phyloP scores from a whole-genome alignment of 2,113 vertebrate species.

The Naja naja region DNA sequence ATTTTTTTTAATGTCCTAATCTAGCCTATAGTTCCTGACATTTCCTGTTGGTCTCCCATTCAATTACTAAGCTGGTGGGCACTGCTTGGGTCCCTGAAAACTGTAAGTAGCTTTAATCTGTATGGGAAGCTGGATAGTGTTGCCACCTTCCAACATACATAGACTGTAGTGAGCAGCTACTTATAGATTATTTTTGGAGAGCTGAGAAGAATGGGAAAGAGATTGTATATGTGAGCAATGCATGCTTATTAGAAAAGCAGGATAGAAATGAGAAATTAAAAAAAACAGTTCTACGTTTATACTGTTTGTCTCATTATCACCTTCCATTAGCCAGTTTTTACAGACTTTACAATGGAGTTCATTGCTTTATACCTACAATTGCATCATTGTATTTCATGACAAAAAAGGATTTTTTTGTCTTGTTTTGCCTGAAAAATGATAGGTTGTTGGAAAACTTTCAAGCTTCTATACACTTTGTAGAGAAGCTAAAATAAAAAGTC shows the following conservation, averaged over 20 bases:
- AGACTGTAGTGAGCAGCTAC: not conserved
- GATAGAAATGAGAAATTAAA: not conserved
- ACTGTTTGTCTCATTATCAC: not conserved
- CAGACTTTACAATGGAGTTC: not conserved
- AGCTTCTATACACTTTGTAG: constrained; percentile 2
- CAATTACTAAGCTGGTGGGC: not conserved
- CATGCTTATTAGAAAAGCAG: not conserved
- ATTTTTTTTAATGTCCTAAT: not conserved
- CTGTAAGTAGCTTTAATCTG: not conserved
- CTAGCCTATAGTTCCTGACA: not conserved
- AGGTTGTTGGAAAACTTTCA: constrained; percentile 17
- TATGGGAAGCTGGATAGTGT: not conserved
- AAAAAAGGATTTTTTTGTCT: not conserved
- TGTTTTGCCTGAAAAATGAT: constrained; percentile 23
- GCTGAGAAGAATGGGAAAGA: not conserved
- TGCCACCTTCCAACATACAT: not conserved
- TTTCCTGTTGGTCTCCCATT: not conserved
- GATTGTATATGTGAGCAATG: not conserved
- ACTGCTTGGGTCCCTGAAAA: not conserved
- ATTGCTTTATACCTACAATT: not conserved
- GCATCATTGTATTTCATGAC: not conserved
- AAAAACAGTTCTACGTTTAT: not conserved
- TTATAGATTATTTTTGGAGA: not conserved
- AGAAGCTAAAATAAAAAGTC: constrained; percentile 56
- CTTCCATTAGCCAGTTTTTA: not conserved